Evolutionary conservation across 2,797 vertebrate species (phyloP), one percentile per base, ranked within the genome.

Genomic region (Anisognathus igniventris): DNA sequence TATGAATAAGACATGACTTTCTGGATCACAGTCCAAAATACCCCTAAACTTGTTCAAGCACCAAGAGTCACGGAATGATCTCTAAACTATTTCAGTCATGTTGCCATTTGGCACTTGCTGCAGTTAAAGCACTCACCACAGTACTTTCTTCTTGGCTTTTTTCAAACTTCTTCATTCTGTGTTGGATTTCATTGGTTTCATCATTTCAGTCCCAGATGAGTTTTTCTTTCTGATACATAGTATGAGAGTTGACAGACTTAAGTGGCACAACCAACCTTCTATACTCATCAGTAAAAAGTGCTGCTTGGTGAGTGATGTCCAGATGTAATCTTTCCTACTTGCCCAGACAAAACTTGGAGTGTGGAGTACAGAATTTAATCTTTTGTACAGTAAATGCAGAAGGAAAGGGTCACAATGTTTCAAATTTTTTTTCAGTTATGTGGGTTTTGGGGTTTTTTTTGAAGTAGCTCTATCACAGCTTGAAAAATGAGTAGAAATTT

Each of bases 391-490:
- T 23, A 65, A 83, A 54, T 56, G 33, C 6, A 53, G n/a, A 48
- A 7, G 28, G 4, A 65, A 44, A 44, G 6, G 9, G 9, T 58
- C 70, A 31, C 3, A 45, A 14, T 7, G 15, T 37, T 65, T 48
- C 3, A 3, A 1, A 0, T 11, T 50, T 48, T 53, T 83, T 81
- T 78, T 8, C 24, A 30, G 6, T 39, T 75, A 21, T 1, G 0
- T 60, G 27, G 6, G 7, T 19, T 47, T 47, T 17, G 3, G 11
- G 2, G 0, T 6, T 62, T 73, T 24, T 60, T 60, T 56, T 53
- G n/a, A 70, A 64, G 21, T 42, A 68, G 6, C 12, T 71, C 24
- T 44, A 25, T 39, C 18, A 23, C 9, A 79, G n/a, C 37, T 75
- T 58, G 25, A 61, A 79, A 79, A 61, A 42, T 9, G 2, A 50